Base-by-base conservation (phyloP, 2,113 vertebrate species). In the Syrmaticus mikado region DNA sequence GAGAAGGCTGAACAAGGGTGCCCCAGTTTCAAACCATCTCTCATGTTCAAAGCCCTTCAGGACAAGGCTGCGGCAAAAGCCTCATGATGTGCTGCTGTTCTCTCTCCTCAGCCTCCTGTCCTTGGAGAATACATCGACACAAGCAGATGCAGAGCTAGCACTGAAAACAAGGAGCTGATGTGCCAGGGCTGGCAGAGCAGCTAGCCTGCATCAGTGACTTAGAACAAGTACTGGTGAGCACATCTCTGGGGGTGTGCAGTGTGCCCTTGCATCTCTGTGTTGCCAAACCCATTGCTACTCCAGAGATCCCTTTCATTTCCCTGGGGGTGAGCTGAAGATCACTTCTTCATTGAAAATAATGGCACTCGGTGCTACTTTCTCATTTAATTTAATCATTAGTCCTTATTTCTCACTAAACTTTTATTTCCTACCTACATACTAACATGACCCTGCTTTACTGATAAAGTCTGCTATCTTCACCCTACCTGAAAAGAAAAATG, bases 121-220 rank as follows among this genome's bases (percentile, higher is more conserved):
- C 41, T 71, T 30, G 38, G 70, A 40, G 52, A 27, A 71, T 61
- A 1, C 40, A 24, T 40, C 0, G 0, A 36, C 76, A n/a, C n/a
- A 34, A 85, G 50, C 21, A 85, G 81, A 52, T 4, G 1, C 24
- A 81, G 34, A 65, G 30, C 57, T 2, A 18, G 52, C 15, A 2
- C 70, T 91, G 78, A 70, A 70, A 84, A 80, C 61, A n/a, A n/a
- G 36, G 40, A 36, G 58, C 73, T 82, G 57, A 84, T 88, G 52
- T 68, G 90, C 74, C 50, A 20, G 65, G 92, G 76, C 85, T 74
- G 62, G 46, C 76, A 81, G 65, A 88, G 60, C n/a, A 60, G 73
- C 73, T 38, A 11, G 8, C 48, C 74, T 84, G 73, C 74, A 62
- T 58, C 57, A 36, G 10, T 30, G 82, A 43, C n/a, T 55, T 57